A percentile compares a stretch with the other conserved stretches of the same genome.
Evolutionary conservation across 2,113 vertebrate species (phyloP).

Genomic region (Sylvilagus bachmani): DNA sequence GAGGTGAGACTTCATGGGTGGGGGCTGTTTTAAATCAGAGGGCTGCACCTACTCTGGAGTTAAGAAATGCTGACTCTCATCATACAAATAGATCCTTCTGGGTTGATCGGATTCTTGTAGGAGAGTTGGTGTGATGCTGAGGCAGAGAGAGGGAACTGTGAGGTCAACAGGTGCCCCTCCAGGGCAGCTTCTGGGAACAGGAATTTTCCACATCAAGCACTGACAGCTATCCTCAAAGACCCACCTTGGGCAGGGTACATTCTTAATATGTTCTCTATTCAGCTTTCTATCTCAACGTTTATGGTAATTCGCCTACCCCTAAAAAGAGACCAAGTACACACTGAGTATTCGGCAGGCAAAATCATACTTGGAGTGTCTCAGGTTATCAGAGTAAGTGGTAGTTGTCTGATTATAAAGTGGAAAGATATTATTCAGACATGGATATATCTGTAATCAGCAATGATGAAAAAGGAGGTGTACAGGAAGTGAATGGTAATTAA

Average conservation of each 20-base stretch:
- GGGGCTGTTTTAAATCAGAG: neutral
- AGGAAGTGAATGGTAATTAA: conserved; percentile 78
- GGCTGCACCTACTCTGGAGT: neutral
- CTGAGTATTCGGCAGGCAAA: conserved; percentile 74
- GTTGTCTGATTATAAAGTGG: conserved; percentile 83
- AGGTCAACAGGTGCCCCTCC: neutral
- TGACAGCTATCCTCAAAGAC: neutral
- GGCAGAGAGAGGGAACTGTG: neutral
- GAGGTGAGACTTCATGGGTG: neutral
- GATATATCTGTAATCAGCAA: conserved; percentile 78
- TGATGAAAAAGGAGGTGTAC: conserved; percentile 77
- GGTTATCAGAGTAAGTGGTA: conserved; percentile 82
- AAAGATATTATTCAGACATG: conserved; percentile 78
- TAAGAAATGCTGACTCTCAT: neutral
- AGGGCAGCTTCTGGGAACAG: neutral
- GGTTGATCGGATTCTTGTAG: neutral
- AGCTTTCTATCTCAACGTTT: conserved; percentile 34
- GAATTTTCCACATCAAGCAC: neutral
- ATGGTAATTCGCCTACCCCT: conserved; percentile 62
- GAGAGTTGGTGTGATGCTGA: neutral
- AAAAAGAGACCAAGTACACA: conserved; percentile 55
- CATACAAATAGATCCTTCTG: neutral
- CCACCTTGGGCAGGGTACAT: neutral
- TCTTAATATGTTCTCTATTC: conserved; percentile 59
- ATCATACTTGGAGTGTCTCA: conserved; percentile 75